Conservation (phyloP, 2,888 invertebrate genomes). For the Ischnura elegans region DNA sequence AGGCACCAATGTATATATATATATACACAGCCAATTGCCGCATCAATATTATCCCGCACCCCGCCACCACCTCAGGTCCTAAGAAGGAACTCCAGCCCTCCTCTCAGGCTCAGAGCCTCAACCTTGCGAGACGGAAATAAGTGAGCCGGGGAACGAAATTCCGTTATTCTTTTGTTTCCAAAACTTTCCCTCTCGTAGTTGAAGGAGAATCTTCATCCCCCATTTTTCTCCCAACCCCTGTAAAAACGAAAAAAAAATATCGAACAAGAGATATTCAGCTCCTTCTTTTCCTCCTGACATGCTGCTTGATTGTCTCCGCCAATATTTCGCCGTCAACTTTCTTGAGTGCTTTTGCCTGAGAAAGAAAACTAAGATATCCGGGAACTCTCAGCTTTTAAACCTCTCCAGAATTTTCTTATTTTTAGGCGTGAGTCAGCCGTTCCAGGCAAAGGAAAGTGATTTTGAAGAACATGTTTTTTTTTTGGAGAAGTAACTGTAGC, state of each 20-base stretch:
- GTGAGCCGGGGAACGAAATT: neutral
- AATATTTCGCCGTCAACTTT: neutral
- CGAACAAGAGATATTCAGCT: neutral
- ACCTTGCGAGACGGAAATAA: neutral
- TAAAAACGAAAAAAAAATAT: neutral
- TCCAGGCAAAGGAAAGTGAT: neutral
- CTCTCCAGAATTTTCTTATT: neutral
- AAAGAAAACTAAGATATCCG: neutral
- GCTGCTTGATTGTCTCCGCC: neutral
- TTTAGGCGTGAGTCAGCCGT: neutral
- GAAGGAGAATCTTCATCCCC: neutral
- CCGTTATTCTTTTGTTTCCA: neutral
- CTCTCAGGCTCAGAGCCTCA: neutral
- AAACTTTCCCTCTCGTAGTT: neutral
- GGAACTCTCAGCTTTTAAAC: neutral
- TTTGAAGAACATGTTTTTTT: neutral
- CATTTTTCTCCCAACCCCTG: neutral
- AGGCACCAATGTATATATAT: neutral
- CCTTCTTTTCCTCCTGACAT: neutral
- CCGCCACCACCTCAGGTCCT: neutral
- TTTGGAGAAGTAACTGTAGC: neutral
- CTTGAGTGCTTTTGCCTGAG: neutral
- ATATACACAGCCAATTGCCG: neutral
- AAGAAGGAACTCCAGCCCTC: neutral
- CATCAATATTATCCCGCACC: conserved; percentile 4